phyloP scores from a whole-genome alignment of 2,797 vertebrate species.

The Petrocephalus sullivani region DNA sequence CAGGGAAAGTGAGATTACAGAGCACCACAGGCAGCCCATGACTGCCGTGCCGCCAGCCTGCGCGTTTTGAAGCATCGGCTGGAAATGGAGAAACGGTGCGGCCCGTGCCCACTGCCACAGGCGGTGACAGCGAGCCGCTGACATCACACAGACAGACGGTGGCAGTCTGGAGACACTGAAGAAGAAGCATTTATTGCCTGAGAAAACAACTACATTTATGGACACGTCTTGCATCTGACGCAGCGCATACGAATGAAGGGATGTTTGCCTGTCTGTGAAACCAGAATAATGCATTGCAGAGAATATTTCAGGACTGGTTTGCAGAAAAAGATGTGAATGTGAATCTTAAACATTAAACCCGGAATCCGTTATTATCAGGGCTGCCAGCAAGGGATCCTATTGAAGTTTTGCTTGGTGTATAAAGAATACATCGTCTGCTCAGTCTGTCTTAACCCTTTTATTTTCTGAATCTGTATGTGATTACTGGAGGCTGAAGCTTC shows the following conservation, averaged over 20 bases:
- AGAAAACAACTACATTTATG: neutral
- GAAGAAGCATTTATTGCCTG: neutral
- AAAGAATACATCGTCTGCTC: neutral
- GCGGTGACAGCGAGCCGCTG: conserved; percentile 28
- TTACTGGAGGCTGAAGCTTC: neutral
- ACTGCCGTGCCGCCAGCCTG: neutral
- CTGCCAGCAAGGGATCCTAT: neutral
- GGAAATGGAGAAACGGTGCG: conserved; percentile 4
- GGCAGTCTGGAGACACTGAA: neutral
- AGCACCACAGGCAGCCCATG: no score
- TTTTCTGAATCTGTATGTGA: neutral
- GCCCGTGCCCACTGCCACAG: neutral
- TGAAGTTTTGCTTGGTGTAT: neutral
- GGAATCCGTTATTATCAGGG: neutral
- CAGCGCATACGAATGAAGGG: neutral
- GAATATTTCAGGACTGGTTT: neutral
- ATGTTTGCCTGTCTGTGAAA: neutral
- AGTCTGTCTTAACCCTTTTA: neutral
- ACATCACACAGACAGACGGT: conserved; percentile 29
- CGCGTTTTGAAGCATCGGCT: neutral
- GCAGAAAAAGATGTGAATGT: neutral
- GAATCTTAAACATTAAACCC: neutral
- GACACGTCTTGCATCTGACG: no score
- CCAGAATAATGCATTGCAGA: neutral
- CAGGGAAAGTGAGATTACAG: neutral